Evolutionary conservation across 2,888 invertebrate species (phyloP).

Genomic region (Phania funesta): DNA sequence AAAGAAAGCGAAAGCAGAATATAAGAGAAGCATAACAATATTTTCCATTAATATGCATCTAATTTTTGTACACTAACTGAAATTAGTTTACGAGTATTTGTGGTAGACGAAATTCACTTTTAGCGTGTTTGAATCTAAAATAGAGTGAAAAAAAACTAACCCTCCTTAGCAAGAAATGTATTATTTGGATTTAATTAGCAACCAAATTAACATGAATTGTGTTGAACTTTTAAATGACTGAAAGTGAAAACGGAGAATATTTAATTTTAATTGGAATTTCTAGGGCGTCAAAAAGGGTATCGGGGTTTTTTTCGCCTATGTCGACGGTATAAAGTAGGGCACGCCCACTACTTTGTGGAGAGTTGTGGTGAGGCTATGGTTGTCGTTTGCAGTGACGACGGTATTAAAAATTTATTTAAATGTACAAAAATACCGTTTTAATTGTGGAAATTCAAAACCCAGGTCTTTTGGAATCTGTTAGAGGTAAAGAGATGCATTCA

Average conservation of each 20-base stretch:
- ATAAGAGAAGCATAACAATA: neutral
- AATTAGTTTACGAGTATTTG: slow-evolving; percentile 20
- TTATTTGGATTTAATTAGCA: slow-evolving; percentile 13
- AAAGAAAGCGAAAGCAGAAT: neutral
- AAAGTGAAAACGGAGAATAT: neutral
- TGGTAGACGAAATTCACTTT: slow-evolving; percentile 30
- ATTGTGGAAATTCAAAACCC: too few relatives aligned
- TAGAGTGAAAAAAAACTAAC: neutral
- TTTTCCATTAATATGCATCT: slow-evolving; percentile 33
- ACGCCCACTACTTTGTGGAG: too few relatives aligned
- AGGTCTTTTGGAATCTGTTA: too few relatives aligned
- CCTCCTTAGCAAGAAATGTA: slow-evolving; percentile 11
- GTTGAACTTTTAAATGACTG: neutral
- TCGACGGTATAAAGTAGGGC: too few relatives aligned
- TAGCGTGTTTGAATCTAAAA: slow-evolving; percentile 35
- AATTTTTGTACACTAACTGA: slow-evolving; percentile 39
- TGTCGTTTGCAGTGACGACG: too few relatives aligned
- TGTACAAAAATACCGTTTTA: too few relatives aligned
- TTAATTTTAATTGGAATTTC: too few relatives aligned
- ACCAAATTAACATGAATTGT: neutral
- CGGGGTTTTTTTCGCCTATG: too few relatives aligned
- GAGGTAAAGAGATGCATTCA: too few relatives aligned
- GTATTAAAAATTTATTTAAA: too few relatives aligned
- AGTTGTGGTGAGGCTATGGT: too few relatives aligned
- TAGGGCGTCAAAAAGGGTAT: too few relatives aligned